These are phyloP conservation scores for Scartelaos histophorus DNA, from an alignment of 2,113 vertebrate species.

Conservation along the genomic window DNA sequence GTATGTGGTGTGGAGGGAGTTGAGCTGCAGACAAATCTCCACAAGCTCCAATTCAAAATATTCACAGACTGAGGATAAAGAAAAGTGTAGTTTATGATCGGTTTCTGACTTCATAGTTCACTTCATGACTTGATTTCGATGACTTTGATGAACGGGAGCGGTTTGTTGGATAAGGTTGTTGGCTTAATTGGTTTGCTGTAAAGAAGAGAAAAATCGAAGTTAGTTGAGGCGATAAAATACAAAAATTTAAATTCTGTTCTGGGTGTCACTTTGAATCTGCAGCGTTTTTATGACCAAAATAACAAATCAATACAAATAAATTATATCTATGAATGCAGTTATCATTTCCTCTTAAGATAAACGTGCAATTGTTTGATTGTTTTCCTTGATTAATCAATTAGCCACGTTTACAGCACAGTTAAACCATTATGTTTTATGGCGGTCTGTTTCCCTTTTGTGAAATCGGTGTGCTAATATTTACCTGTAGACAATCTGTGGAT, in stretches of 20 bases:
- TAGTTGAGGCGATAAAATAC: too few relatives aligned
- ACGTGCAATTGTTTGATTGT: too few relatives aligned
- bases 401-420: not conserved
- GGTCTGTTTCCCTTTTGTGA: not conserved
- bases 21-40: not conserved
- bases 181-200: constrained; percentile 79
- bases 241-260: too few relatives aligned
- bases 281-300: too few relatives aligned
- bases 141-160: constrained; percentile 88
- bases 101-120: not conserved
- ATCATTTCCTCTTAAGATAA: too few relatives aligned
- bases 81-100: constrained; percentile 19
- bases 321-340: too few relatives aligned
- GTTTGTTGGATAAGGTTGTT: constrained; percentile 78
- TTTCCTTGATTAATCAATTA: not conserved
- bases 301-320: too few relatives aligned
- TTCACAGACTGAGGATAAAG: not conserved
- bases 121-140: constrained; percentile 85
- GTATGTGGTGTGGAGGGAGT: not conserved
- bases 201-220: constrained; percentile 12
- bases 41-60: constrained; percentile 4
- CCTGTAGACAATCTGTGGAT: constrained; percentile 84
- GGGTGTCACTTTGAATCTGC: too few relatives aligned
- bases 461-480: constrained; percentile 46
- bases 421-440: not conserved